Base-by-base conservation (phyloP, 2,888 invertebrate genomes). In the Tyria jacobaeae region DNA sequence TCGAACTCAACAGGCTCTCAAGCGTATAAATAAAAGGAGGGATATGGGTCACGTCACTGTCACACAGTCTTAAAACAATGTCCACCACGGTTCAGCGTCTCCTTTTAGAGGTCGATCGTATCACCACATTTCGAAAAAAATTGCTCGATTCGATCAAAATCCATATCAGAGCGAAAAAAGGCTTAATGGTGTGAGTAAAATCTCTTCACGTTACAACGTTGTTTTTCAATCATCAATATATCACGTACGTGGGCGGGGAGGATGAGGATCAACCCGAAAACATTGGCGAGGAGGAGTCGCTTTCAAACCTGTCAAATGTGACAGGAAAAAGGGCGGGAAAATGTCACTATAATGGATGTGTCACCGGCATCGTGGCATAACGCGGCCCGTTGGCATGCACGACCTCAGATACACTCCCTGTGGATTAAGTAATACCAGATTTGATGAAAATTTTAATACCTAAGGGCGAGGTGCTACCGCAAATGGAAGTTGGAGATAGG, bases 301-400 rank as follows among this genome's bases (percentile, higher is more conserved):
- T 92, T 92, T 91, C 90, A 89, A 91, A 93, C 83, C 89, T 93
- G 92, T 92, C 93, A 94, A 90, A 92, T 81, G 85, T 90, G 92
- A 91, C 91, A 90, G 90, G 86, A 89, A 93, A 94, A 92, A 92
- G 91, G 93, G 91, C 90, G 92, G 90, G 82, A 89, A 91, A 91
- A 89, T 89, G 91, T 90, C 92, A 88, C 86, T 88, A 88, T 93
- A 94, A 93, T 94, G 92, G 93, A 94, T 92, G 91, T 93, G 93
- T 94, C 93, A 92, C 87, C 87, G 87, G 84, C 91, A 92, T 85
- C 86, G 87, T 86, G 86, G 85, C 82, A 86, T 85, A 87, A 86
- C 80, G 85, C 85, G 89, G 85, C 83, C 88, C 86, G 87, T 83
- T 83, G 87, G 86, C 85, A 87, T 87, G 86, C 83, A 83, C 83